Evolutionary conservation across 2,797 vertebrate species (phyloP), one percentile per base, ranked within the genome.

Genomic region (Coranthus polyacanthus): DNA sequence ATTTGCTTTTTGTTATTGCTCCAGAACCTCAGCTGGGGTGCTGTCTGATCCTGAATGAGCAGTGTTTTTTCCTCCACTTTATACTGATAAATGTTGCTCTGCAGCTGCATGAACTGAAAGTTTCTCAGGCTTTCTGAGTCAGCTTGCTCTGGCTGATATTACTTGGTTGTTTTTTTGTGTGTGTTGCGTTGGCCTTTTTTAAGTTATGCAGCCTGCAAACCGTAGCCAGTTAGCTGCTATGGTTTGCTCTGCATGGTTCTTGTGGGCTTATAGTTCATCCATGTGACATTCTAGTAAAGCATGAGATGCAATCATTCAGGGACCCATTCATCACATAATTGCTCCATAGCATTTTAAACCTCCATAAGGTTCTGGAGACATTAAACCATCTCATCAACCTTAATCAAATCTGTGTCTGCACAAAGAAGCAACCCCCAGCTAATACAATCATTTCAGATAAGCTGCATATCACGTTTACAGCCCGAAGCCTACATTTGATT

Each of bases 391-490:
- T 51, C 18, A 47, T 46, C 39, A 7, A 53, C 34, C 41, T 38
- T 22, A 63, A 68, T 73, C 55, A 55, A 29, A 43, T 39, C 10
- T 24, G n/a, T 12, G 13, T 54, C 49, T 72, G 47, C 45, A 58
- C 37, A 49, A 13, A 49, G 13, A 26, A 50, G 12, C 26, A 55
- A 56, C 69, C 39, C n/a, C 24, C 21, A 43, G 18, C 20, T 55
- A 47, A 74, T 58, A 46, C 54, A 61, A 71, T 44, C n/a, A 15
- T 13, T 49, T 18, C 5, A 37, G 24, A 72, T 70, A 58, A 76
- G 37, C 51, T 32, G 22, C 39, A 24, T 37, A 56, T 52, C 34
- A 20, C 50, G 26, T 72, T 47, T 61, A 32, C 62, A 18, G 41
- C 68, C 69, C 0, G 13, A 18, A 63, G 38, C 53, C 22, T 26